A percentile compares a stretch with the other conserved stretches of the same genome.
Evolutionary conservation across 2,888 invertebrate genomes (phyloP).

Genomic region (Nebria brevicollis): DNA sequence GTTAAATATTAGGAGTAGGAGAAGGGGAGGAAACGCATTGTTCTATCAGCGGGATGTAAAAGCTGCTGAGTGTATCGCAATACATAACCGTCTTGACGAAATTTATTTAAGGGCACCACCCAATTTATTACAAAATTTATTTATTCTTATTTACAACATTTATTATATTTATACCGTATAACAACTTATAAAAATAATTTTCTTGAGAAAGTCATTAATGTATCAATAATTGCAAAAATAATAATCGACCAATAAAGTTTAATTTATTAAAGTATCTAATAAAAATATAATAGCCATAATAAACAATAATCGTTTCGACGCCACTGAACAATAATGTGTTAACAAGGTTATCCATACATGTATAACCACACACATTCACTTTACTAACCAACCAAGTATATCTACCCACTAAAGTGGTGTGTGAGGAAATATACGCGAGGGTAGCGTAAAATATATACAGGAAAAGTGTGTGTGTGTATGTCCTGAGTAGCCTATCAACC

Average conservation of each 20-base stretch:
- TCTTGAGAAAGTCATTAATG: no score
- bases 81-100: background rate
- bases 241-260: background rate
- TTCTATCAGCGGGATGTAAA: slow-evolving; percentile 39
- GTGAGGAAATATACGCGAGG: background rate
- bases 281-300: background rate
- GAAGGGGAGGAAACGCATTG: slow-evolving; percentile 8
- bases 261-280: slow-evolving; percentile 4
- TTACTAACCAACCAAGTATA: slow-evolving; percentile 35
- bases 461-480: background rate
- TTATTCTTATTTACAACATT: no score
- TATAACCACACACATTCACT: slow-evolving; percentile 8
- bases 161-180: no score
- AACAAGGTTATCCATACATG: slow-evolving; percentile 42
- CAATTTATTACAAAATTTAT: background rate
- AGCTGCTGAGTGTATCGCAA: slow-evolving; percentile 31
- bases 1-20: background rate
- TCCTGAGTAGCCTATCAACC: slow-evolving; percentile 6
- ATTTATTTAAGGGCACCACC: slow-evolving; percentile 12
- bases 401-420: background rate
- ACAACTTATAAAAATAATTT: no score
- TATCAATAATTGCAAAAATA: background rate
- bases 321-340: slow-evolving; percentile 38
- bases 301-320: slow-evolving; percentile 27
- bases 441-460: background rate